Conservation (phyloP, 92 coral and sea anemone genomes). For the Metridium senile region DNA sequence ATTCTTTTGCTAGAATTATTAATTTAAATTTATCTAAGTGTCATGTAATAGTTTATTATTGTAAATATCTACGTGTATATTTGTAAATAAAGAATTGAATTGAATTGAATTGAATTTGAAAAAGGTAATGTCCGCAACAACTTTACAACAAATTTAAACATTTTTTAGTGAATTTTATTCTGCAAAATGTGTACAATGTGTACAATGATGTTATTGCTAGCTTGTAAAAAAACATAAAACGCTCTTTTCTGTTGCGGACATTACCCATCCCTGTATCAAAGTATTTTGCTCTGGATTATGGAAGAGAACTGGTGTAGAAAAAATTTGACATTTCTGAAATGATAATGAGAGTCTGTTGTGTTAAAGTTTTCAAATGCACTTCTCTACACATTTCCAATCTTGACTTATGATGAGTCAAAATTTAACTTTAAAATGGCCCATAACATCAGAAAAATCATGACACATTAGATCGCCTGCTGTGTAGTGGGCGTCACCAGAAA, state of each 20-base stretch:
- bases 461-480: slow-evolving; percentile 10
- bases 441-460: not conserved
- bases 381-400: not conserved
- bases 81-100: no score
- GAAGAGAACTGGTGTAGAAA: slow-evolving; percentile 13
- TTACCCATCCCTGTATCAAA: slow-evolving; percentile 5
- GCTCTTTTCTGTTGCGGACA: slow-evolving; percentile 11
- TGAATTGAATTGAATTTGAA: slow-evolving; percentile 15
- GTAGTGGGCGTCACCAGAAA: slow-evolving; percentile 27
- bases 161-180: slow-evolving; percentile 8
- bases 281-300: not conserved
- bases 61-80: no score
- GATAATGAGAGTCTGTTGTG: slow-evolving; percentile 4
- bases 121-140: slow-evolving; percentile 26
- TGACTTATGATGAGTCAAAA: slow-evolving; percentile 1
- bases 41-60: no score
- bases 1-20: no score
- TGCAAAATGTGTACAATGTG: not conserved
- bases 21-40: no score
- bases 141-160: not conserved
- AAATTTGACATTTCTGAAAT: slow-evolving; percentile 10
- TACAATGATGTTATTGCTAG: not conserved
- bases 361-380: not conserved
- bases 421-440: slow-evolving; percentile 1
- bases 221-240: slow-evolving; percentile 3